Conservation (phyloP, 2,113 vertebrate genomes). For the Octodon degus region DNA sequence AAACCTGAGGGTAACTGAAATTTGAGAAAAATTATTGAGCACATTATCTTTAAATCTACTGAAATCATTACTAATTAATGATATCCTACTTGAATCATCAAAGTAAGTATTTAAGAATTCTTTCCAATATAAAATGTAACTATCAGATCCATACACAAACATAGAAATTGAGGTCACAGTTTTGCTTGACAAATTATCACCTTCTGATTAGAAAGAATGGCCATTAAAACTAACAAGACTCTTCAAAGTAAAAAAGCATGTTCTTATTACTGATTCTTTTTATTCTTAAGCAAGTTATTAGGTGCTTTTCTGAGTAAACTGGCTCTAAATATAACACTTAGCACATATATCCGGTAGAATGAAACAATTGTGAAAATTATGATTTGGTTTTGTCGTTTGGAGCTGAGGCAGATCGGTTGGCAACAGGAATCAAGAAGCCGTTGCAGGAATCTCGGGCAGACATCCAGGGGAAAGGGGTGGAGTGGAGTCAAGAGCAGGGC, state of each 20-base stretch:
- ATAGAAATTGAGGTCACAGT: background rate
- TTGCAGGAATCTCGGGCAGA: background rate
- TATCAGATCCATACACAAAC: background rate
- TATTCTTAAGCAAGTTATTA: background rate
- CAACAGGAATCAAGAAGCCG: background rate
- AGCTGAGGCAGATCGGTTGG: background rate
- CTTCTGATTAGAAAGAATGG: slow-evolving; percentile 14
- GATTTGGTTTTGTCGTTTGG: background rate
- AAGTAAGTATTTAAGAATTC: background rate
- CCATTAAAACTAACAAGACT: background rate
- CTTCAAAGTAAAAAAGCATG: slow-evolving; percentile 12
- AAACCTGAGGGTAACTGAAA: background rate
- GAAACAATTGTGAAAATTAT: background rate
- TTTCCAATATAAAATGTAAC: background rate
- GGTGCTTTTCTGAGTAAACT: background rate
- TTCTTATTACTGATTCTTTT: background rate
- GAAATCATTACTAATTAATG: background rate
- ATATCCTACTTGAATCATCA: slow-evolving; percentile 16
- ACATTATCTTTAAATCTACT: background rate
- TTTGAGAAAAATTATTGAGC: background rate
- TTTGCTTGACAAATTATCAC: background rate
- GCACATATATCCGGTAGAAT: background rate
- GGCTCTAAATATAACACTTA: background rate
- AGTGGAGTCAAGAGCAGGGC: background rate
- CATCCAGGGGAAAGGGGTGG: background rate